phyloP scores from a whole-genome alignment of 2,888 invertebrate species.

The Rapana venosa region DNA sequence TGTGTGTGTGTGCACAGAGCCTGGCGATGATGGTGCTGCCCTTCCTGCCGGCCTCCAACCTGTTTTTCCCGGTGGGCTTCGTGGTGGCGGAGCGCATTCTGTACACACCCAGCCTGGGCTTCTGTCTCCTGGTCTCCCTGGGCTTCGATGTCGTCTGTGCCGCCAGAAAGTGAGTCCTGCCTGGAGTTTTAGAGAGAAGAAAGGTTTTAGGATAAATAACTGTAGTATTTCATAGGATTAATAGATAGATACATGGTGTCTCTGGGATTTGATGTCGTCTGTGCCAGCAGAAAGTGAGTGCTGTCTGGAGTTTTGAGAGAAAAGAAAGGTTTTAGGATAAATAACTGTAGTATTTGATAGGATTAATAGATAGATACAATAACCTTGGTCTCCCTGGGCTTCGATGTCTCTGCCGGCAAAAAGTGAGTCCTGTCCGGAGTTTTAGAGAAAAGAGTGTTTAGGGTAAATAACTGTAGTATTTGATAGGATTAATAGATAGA shows the following conservation, averaged over 20 bases:
- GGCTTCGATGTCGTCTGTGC: constrained; percentile 74
- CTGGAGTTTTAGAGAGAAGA: neutral
- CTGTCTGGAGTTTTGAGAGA: neutral
- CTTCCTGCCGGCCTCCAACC: constrained; percentile 96
- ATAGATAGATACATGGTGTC: neutral
- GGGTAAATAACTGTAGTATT: too few species aligned
- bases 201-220: too few species aligned
- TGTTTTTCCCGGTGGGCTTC: constrained; percentile 98
- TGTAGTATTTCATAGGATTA: too few species aligned
- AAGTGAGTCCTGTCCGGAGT: neutral
- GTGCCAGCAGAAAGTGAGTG: neutral
- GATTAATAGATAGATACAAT: too few species aligned
- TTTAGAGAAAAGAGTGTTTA: neutral
- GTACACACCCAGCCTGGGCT: constrained; percentile 98
- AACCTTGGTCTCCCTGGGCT: neutral
- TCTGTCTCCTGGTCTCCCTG: constrained; percentile 92
- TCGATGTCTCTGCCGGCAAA: neutral
- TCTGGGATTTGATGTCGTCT: neutral
- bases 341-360: too few species aligned
- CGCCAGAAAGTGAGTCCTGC: constrained; percentile 15
- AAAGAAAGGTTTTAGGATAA: too few species aligned
- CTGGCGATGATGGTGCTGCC: constrained; percentile 92
- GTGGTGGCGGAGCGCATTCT: constrained; percentile 96
- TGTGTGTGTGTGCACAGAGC: constrained; percentile 80
- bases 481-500: too few species aligned